These are phyloP conservation scores for Acropora tenuis DNA, from an alignment of 64 coral and sea anemone genomes.

Conservation along the genomic window DNA sequence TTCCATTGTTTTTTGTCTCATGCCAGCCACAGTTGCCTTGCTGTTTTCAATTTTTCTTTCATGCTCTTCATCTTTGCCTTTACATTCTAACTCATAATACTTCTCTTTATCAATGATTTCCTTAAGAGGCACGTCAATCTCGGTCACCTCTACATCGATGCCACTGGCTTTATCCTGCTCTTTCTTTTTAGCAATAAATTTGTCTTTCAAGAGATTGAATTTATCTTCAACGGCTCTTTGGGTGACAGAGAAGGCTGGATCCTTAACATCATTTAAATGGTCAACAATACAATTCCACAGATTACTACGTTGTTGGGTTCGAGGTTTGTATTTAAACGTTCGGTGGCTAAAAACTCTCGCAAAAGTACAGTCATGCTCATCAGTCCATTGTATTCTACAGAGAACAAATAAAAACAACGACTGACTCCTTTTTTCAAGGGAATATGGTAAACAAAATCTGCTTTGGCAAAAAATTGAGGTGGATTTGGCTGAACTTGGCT, in stretches of 20 bases:
- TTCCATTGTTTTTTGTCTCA: slow-evolving; percentile 62
- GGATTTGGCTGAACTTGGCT: slow-evolving; percentile 55
- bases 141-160: slow-evolving; percentile 53
- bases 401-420: slow-evolving; percentile 52
- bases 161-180: slow-evolving; percentile 59
- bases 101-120: slow-evolving; percentile 62
- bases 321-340: slow-evolving; percentile 38
- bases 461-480: slow-evolving; percentile 43
- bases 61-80: slow-evolving; percentile 53
- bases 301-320: slow-evolving; percentile 46
- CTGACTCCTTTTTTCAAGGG: not conserved
- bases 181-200: slow-evolving; percentile 50
- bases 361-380: slow-evolving; percentile 44
- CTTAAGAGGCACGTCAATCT: slow-evolving; percentile 57
- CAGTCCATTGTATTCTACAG: slow-evolving; percentile 60
- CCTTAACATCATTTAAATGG: slow-evolving; percentile 42
- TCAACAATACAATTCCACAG: slow-evolving; percentile 46
- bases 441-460: slow-evolving; percentile 1
- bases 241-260: not conserved
- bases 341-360: slow-evolving; percentile 47
- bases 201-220: slow-evolving; percentile 46
- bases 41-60: slow-evolving; percentile 54
- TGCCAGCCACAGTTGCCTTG: slow-evolving; percentile 50
- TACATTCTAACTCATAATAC: slow-evolving; percentile 56
- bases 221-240: slow-evolving; percentile 44